phyloP scores from a whole-genome alignment of 2,888 invertebrate species.

The Agapostemon virescens region DNA sequence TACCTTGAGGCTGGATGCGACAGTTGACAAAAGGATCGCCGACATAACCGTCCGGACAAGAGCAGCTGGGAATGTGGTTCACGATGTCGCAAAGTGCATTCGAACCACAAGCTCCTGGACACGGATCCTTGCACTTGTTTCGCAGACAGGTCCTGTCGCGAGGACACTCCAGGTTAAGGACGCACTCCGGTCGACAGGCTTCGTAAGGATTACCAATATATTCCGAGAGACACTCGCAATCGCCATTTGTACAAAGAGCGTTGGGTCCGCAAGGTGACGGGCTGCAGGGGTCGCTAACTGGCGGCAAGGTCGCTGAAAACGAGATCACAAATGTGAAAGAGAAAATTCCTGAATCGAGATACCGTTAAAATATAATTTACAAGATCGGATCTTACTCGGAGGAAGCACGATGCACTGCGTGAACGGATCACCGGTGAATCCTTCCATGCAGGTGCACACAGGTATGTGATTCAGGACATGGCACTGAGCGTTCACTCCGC shows the following conservation, averaged over 20 bases:
- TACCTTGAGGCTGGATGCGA: constrained; percentile 68
- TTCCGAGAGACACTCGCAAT: constrained; percentile 86
- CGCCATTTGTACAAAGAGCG: constrained; percentile 87
- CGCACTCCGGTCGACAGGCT: constrained; percentile 91
- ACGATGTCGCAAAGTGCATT: constrained; percentile 90
- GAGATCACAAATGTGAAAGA: neutral
- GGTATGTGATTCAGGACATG: constrained; percentile 90
- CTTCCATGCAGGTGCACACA: constrained; percentile 89
- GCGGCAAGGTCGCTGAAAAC: constrained; percentile 57
- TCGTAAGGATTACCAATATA: constrained; percentile 88
- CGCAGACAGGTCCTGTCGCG: constrained; percentile 88
- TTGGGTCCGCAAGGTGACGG: constrained; percentile 89
- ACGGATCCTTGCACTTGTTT: constrained; percentile 92
- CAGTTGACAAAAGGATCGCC: constrained; percentile 81
- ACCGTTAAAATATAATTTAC: neutral
- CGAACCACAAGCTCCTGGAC: constrained; percentile 90
- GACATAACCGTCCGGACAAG: constrained; percentile 79
- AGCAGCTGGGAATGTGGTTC: constrained; percentile 86
- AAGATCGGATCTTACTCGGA: constrained; percentile 57
- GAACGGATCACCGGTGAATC: constrained; percentile 91
- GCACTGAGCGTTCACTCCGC: constrained; percentile 90
- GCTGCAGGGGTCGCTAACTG: constrained; percentile 83
- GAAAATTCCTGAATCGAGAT: neutral
- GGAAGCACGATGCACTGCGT: constrained; percentile 85
- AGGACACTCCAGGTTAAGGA: constrained; percentile 89